A percentile compares a stretch with the other conserved stretches of the same genome.
phyloP scores from a whole-genome alignment of 1,140 invertebrate species.

The Drosophila suzukii region DNA sequence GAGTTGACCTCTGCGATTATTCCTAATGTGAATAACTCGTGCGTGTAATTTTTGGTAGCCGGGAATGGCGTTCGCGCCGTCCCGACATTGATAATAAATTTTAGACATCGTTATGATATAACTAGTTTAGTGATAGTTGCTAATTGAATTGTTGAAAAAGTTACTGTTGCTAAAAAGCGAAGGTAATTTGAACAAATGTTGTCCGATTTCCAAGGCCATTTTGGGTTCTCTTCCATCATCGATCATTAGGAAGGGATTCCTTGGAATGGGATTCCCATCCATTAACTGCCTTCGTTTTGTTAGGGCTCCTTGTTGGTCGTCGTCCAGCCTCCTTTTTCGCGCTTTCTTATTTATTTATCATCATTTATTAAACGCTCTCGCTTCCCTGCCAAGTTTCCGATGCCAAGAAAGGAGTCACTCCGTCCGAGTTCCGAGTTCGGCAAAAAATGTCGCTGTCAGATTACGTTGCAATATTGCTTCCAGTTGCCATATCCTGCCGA shows the following conservation, averaged over 20 bases:
- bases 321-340: constrained; percentile 56
- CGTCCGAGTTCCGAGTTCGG: constrained; percentile 14
- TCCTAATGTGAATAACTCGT: constrained; percentile 85
- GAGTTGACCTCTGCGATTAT: constrained; percentile 84
- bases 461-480: constrained; percentile 81
- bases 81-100: constrained; percentile 67
- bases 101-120: too few species aligned
- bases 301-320: constrained; percentile 3
- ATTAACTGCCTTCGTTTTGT: constrained; percentile 51
- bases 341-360: constrained; percentile 76
- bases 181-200: constrained; percentile 43
- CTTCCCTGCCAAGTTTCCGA: constrained; percentile 50
- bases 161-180: not conserved
- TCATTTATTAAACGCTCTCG: constrained; percentile 70
- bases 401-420: constrained; percentile 65
- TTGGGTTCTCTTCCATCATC: constrained; percentile 11
- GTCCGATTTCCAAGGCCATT: not conserved
- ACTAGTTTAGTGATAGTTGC: not conserved
- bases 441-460: constrained; percentile 79
- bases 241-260: constrained; percentile 14
- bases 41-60: constrained; percentile 84
- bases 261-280: constrained; percentile 21
- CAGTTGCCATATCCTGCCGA: constrained; percentile 77
- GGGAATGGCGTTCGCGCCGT: constrained; percentile 84
- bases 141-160: not conserved